These are phyloP conservation scores for Xylota sylvarum DNA, from an alignment of 2,888 invertebrate genomes.

Conservation along the genomic window DNA sequence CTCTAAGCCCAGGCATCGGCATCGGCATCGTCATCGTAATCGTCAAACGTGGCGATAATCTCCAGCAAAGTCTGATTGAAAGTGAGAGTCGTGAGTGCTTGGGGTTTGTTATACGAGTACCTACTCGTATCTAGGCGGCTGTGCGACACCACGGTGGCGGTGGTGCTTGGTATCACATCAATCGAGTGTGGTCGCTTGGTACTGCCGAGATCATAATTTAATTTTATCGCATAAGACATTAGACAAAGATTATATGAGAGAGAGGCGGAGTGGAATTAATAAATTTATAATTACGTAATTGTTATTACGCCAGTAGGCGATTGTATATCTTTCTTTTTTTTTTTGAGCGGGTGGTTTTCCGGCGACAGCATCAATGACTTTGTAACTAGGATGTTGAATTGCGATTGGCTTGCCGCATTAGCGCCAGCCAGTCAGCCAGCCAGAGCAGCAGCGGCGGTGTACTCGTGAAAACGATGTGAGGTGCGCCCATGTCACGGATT, in stretches of 20 bases:
- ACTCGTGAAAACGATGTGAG: constrained; percentile 2
- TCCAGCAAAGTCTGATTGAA: constrained; percentile 64
- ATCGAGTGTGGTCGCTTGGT: constrained; percentile 35
- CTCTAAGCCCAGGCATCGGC: neutral
- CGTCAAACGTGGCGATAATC: constrained; percentile 68
- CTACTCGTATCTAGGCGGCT: neutral
- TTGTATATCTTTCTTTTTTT: constrained; percentile 4
- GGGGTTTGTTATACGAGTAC: neutral
- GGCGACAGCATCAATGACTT: constrained; percentile 37
- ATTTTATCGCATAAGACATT: constrained; percentile 57
- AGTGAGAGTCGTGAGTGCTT: constrained; percentile 71
- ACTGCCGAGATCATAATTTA: constrained; percentile 61
- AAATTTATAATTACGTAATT: constrained; percentile 76
- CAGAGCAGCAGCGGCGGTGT: too few relatives aligned
- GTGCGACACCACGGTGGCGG: neutral
- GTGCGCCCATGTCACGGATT: constrained; percentile 6
- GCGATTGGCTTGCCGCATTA: constrained; percentile 20
- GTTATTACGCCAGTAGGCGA: constrained; percentile 60
- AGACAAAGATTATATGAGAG: constrained; percentile 58
- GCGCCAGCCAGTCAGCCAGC: neutral
- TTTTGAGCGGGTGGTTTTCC: constrained; percentile 34
- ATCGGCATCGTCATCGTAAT: constrained; percentile 55
- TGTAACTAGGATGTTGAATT: constrained; percentile 31
- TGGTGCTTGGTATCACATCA: constrained; percentile 30
- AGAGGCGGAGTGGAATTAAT: constrained; percentile 61